A percentile compares a stretch with the other conserved stretches of the same genome.
phyloP scores from a whole-genome alignment of 1,140 invertebrate genomes.

The Cydia pomonella region DNA sequence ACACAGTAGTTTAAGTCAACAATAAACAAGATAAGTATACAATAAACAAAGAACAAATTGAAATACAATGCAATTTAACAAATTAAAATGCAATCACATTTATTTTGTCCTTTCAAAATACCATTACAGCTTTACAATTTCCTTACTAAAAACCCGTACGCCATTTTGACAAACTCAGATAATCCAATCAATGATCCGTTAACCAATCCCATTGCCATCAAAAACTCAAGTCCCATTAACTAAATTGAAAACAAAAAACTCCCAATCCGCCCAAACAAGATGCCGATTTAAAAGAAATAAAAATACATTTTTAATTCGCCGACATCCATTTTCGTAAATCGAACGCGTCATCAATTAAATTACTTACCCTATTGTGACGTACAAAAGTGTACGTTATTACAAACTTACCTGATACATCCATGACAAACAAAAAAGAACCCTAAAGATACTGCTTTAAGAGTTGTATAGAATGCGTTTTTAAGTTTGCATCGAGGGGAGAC shows the following conservation, averaged over 20 bases:
- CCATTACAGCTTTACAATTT: neutral
- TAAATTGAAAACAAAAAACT: conserved; percentile 30
- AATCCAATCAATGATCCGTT: conserved; percentile 14
- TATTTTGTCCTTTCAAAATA: neutral
- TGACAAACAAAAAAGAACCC: conserved; percentile 41
- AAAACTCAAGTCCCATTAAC: conserved; percentile 18
- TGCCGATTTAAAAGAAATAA: conserved; percentile 38
- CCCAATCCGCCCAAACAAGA: conserved; percentile 19
- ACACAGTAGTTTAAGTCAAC: too few relatives aligned
- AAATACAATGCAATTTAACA: neutral
- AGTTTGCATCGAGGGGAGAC: conserved; percentile 40
- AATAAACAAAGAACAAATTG: too few relatives aligned
- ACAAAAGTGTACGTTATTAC: conserved; percentile 45
- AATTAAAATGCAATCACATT: neutral
- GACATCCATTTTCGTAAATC: conserved; percentile 63
- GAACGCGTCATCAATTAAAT: conserved; percentile 77
- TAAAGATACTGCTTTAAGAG: conserved; percentile 13
- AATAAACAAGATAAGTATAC: too few relatives aligned
- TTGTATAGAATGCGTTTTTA: conserved; percentile 35
- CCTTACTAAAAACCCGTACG: neutral
- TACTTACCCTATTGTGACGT: conserved; percentile 64
- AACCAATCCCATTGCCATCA: conserved; percentile 5
- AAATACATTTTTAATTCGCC: conserved; percentile 64
- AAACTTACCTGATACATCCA: conserved; percentile 25
- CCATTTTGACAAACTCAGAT: neutral